phyloP scores from a whole-genome alignment of 2,888 invertebrate species.

The Dugesia japonica region DNA sequence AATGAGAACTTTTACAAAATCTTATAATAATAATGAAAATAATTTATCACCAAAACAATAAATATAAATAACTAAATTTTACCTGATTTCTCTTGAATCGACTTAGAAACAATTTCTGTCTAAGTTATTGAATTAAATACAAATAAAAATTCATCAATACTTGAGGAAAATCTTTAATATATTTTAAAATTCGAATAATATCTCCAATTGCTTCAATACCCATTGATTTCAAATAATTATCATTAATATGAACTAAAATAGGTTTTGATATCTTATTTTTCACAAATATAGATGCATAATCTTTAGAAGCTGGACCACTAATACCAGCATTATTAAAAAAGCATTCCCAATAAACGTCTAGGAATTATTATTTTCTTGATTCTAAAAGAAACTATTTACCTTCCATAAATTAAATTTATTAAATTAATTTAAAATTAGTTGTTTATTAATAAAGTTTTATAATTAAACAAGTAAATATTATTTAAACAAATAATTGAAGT shows the following conservation, averaged over 20 bases:
- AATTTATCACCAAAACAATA: too few relatives aligned
- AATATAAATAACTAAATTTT: too few relatives aligned
- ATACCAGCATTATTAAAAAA: constrained; percentile 34
- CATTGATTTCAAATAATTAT: constrained; percentile 67
- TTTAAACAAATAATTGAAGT: too few relatives aligned
- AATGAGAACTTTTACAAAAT: too few relatives aligned
- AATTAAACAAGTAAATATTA: too few relatives aligned
- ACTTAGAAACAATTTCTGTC: too few relatives aligned
- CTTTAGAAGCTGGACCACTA: not conserved
- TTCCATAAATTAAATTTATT: not conserved
- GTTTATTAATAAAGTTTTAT: too few relatives aligned
- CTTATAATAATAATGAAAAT: too few relatives aligned
- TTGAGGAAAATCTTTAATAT: constrained; percentile 49
- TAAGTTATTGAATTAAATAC: too few relatives aligned
- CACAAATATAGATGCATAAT: constrained; percentile 30
- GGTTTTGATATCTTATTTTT: constrained; percentile 28
- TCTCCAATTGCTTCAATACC: constrained; percentile 58
- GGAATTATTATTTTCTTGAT: not conserved
- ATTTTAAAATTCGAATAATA: constrained; percentile 53
- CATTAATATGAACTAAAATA: constrained; percentile 64
- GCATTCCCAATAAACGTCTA: constrained; percentile 25
- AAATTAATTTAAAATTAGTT: too few relatives aligned
- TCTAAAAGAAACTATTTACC: not conserved
- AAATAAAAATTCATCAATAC: too few relatives aligned
- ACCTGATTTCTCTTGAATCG: too few relatives aligned